Evolutionary conservation across 1,140 invertebrate genomes (phyloP).

Genomic region (Carposina sasakii): DNA sequence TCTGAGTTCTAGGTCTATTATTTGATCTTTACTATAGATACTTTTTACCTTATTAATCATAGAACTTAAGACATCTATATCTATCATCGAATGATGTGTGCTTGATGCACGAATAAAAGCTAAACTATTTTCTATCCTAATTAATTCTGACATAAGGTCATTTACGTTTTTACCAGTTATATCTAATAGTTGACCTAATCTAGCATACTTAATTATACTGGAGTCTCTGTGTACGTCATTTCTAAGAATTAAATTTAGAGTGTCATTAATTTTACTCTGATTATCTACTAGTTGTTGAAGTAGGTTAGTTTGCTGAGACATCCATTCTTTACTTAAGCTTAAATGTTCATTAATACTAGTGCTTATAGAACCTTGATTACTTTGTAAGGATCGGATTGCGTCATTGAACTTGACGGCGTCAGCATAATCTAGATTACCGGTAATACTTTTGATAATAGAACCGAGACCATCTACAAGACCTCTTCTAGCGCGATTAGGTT

Average conservation of each 20-base stretch:
- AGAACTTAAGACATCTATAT: constrained; percentile 1
- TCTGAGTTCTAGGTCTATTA: constrained; percentile 12
- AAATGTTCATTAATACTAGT: constrained; percentile 1
- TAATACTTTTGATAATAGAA: constrained; percentile 3
- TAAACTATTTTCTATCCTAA: constrained; percentile 12
- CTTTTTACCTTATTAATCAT: constrained; percentile 4
- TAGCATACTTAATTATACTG: constrained; percentile 8
- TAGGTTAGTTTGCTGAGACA: not conserved
- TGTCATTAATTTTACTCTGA: not conserved
- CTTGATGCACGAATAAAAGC: constrained; percentile 7
- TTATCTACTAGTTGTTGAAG: not conserved
- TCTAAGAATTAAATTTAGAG: not conserved
- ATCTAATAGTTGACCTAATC: constrained; percentile 1
- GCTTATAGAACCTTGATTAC: not conserved
- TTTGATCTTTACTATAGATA: constrained; percentile 2
- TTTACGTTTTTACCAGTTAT: constrained; percentile 6
- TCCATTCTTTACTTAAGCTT: not conserved
- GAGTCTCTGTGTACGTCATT: not conserved
- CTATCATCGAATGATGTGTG: constrained; percentile 12
- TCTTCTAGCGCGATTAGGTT: not conserved
- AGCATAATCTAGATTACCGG: constrained; percentile 2
- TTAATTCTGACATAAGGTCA: constrained; percentile 2
- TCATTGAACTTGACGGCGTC: not conserved
- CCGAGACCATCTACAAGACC: constrained; percentile 3
- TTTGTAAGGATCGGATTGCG: not conserved